Conservation (phyloP, 2,113 vertebrate genomes). For the Atractosteus spatula region DNA sequence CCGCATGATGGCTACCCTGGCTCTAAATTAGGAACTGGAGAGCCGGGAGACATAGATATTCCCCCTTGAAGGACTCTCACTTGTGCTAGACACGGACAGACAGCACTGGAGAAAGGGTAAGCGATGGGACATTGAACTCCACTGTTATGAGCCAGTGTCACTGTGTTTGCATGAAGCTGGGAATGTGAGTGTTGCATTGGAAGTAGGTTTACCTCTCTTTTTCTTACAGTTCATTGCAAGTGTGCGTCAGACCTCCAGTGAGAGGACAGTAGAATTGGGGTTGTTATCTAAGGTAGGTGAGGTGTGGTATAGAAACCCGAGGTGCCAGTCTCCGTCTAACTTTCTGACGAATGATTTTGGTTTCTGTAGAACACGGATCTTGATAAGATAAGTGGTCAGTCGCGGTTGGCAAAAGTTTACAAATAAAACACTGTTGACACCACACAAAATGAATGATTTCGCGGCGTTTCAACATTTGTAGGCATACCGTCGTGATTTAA, state of each 20-base stretch:
- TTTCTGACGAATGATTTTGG: neutral
- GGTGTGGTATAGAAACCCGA: neutral
- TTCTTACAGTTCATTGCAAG: neutral
- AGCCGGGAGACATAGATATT: neutral
- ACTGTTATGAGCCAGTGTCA: neutral
- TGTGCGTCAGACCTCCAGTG: neutral
- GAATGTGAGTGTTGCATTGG: neutral
- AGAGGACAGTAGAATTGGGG: neutral
- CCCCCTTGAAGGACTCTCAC: neutral
- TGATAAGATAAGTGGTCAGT: too few species aligned
- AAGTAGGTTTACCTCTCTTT: neutral
- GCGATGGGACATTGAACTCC: neutral
- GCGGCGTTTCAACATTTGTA: too few species aligned
- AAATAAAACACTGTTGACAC: too few species aligned
- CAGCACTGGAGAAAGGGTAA: neutral
- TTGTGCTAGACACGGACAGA: neutral
- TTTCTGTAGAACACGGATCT: too few species aligned
- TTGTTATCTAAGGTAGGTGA: neutral
- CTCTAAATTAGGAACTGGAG: constrained; percentile 8
- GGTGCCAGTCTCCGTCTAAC: neutral
- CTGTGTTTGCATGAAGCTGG: neutral
- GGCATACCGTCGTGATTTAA: too few species aligned
- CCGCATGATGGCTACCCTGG: neutral
- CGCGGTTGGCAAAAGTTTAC: too few species aligned
- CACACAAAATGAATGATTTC: too few species aligned